phyloP scores from a whole-genome alignment of 2,888 invertebrate species.

The Eupeodes latifasciatus region DNA sequence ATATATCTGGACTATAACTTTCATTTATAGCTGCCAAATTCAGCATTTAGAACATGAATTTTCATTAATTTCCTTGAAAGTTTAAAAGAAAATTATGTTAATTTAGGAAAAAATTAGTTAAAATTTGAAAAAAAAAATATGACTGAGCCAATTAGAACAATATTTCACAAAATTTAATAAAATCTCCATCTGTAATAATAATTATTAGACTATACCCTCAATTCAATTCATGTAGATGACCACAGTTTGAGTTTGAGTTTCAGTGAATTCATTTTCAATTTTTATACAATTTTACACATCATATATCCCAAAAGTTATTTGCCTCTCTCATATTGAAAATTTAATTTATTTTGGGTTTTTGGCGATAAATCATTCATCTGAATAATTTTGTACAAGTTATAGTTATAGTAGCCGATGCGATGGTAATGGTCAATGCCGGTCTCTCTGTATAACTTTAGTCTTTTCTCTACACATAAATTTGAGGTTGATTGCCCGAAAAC shows the following conservation, averaged over 20 bases:
- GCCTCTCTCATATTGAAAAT: neutral
- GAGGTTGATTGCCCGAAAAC: constrained; percentile 23
- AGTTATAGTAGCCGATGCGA: no score
- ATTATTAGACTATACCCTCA: neutral
- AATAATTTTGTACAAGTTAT: constrained; percentile 9
- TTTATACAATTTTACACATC: neutral
- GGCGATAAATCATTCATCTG: constrained; percentile 27
- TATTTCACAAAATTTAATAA: constrained; percentile 1
- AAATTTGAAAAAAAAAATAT: no score
- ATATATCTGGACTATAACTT: no score
- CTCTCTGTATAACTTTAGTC: neutral
- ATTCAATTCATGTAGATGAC: neutral
- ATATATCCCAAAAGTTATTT: neutral
- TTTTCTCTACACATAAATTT: neutral
- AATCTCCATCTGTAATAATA: constrained; percentile 11
- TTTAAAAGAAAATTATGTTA: no score
- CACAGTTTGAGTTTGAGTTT: neutral
- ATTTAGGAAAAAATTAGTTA: no score
- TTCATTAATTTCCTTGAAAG: no score
- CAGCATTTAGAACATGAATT: no score
- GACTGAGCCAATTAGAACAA: neutral
- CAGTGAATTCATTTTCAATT: constrained; percentile 15
- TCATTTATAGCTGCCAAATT: no score
- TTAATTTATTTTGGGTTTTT: constrained; percentile 17
- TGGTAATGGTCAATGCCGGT: no score